phyloP scores from a whole-genome alignment of 2,888 invertebrate genomes.

The Lepeophtheirus nordmannii region DNA sequence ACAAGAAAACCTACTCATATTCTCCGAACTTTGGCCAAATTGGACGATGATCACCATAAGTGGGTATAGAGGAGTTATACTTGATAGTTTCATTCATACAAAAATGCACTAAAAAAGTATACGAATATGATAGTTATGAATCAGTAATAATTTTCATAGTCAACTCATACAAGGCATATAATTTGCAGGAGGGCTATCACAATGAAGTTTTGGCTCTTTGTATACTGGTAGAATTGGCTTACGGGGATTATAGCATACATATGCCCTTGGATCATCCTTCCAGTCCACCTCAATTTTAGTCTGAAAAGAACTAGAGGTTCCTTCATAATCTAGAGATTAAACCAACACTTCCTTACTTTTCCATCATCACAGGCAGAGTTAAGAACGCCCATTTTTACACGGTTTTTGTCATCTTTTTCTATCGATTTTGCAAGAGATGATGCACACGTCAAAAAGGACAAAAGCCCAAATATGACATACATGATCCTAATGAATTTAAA shows the following conservation, averaged over 20 bases:
- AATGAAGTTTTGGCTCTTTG: slow-evolving; percentile 33
- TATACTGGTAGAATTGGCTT: slow-evolving; percentile 39
- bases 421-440: neutral
- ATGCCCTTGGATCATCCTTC: slow-evolving; percentile 42
- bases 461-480: no score
- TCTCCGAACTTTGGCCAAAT: slow-evolving; percentile 64
- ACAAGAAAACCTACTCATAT: slow-evolving; percentile 38
- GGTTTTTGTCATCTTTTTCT: slow-evolving; percentile 32
- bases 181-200: slow-evolving; percentile 42
- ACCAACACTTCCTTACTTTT: slow-evolving; percentile 38
- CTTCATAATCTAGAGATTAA: slow-evolving; percentile 27
- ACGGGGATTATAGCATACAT: slow-evolving; percentile 44
- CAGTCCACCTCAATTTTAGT: slow-evolving; percentile 46
- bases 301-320: slow-evolving; percentile 36
- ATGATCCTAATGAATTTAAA: no score
- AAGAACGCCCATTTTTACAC: slow-evolving; percentile 43
- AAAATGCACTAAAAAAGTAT: slow-evolving; percentile 36
- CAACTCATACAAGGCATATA: slow-evolving; percentile 40
- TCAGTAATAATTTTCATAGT: neutral
- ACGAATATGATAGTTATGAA: no score
- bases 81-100: slow-evolving; percentile 51
- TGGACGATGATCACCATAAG: slow-evolving; percentile 62
- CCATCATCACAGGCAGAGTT: slow-evolving; percentile 48
- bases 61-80: slow-evolving; percentile 48
- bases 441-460: no score